Evolutionary conservation across 2,888 invertebrate genomes (phyloP).

Genomic region (Nezara viridula): DNA sequence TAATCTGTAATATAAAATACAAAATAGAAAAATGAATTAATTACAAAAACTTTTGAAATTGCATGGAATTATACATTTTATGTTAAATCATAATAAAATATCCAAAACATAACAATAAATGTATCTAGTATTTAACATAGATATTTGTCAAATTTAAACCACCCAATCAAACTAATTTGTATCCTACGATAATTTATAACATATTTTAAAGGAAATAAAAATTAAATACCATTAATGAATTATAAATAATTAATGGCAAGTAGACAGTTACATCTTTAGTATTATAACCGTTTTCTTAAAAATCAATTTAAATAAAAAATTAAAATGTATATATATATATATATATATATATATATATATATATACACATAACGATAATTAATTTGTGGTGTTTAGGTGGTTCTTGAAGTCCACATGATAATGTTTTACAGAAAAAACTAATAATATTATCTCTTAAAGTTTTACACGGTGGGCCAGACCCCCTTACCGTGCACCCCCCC

Average conservation of each 20-base stretch:
- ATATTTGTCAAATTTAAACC: neutral
- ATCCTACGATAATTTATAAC: neutral
- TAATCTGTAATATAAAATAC: neutral
- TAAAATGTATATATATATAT: conserved; percentile 1
- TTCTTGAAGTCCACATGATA: too few species aligned
- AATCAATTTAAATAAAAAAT: too few species aligned
- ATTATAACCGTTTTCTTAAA: neutral
- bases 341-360: conserved; percentile 3
- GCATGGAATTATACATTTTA: neutral
- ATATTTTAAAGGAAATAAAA: neutral
- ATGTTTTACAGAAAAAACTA: too few species aligned
- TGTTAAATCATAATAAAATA: neutral
- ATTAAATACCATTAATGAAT: too few species aligned
- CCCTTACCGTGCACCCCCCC: too few species aligned
- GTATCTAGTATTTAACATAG: neutral
- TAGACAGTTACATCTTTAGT: neutral
- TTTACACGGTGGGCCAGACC: too few species aligned
- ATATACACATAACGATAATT: too few species aligned
- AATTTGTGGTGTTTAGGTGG: too few species aligned
- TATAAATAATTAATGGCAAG: neutral
- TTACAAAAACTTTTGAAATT: neutral
- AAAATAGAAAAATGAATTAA: neutral
- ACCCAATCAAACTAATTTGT: neutral
- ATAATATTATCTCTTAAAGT: too few species aligned
- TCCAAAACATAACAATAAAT: neutral